These are phyloP conservation scores for Drosophila tropicalis DNA, from an alignment of 1,140 invertebrate genomes.

Conservation along the genomic window DNA sequence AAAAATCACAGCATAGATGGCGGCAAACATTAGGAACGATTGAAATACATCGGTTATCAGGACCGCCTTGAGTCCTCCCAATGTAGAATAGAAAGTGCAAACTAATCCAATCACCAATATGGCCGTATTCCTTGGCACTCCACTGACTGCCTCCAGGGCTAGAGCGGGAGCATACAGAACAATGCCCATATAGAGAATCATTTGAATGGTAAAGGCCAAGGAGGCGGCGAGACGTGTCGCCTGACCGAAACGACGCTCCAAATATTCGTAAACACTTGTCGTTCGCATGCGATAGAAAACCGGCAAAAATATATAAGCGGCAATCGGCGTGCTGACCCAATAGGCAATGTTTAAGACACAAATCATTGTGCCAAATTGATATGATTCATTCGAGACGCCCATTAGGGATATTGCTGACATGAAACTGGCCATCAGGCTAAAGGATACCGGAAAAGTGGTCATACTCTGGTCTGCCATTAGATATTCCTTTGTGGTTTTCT, in stretches of 20 bases:
- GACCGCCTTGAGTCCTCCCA: constrained; percentile 96
- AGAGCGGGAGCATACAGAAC: constrained; percentile 96
- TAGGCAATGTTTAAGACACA: constrained; percentile 92
- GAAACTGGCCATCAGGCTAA: constrained; percentile 96
- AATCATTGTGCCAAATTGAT: constrained; percentile 91
- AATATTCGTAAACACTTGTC: constrained; percentile 95
- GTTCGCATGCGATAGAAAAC: constrained; percentile 94
- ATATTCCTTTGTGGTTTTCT: constrained; percentile 89
- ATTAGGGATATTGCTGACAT: constrained; percentile 97
- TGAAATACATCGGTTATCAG: constrained; percentile 94
- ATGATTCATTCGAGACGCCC: constrained; percentile 91
- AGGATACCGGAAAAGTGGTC: constrained; percentile 90
- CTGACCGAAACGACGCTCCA: constrained; percentile 92
- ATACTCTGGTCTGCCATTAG: constrained; percentile 80
- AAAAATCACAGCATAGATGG: constrained; percentile 89
- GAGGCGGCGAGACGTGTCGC: constrained; percentile 88
- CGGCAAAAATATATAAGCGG: constrained; percentile 92
- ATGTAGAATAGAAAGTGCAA: constrained; percentile 93
- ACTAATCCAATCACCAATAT: constrained; percentile 91
- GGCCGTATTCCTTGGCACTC: constrained; percentile 88
- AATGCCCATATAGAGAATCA: constrained; percentile 95
- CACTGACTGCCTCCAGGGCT: constrained; percentile 94
- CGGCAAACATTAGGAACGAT: constrained; percentile 90
- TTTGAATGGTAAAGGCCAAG: constrained; percentile 91
- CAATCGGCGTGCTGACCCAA: constrained; percentile 91